phyloP scores from a whole-genome alignment of 2,888 invertebrate genomes.

The Oligia strigilis region DNA sequence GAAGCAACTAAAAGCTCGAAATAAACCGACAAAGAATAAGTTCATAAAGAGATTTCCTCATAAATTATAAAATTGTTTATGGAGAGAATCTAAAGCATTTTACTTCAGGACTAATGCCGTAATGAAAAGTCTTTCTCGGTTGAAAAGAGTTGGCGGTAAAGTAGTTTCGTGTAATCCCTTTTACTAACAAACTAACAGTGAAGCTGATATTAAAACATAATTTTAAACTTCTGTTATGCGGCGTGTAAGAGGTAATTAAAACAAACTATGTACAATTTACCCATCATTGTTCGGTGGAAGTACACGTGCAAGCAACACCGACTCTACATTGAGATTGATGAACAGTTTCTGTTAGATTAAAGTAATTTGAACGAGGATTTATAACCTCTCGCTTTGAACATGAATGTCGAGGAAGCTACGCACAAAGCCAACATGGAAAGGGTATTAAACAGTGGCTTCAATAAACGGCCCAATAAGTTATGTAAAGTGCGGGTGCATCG shows the following conservation, averaged over 20 bases:
- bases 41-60: slow-evolving; percentile 53
- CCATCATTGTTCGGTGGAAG: slow-evolving; percentile 48
- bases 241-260: slow-evolving; percentile 55
- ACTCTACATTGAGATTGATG: slow-evolving; percentile 82
- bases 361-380: slow-evolving; percentile 84
- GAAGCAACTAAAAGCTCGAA: slow-evolving; percentile 74
- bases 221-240: slow-evolving; percentile 38
- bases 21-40: slow-evolving; percentile 60
- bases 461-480: slow-evolving; percentile 90
- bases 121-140: slow-evolving; percentile 33
- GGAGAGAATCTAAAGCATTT: slow-evolving; percentile 43
- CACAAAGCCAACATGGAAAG: slow-evolving; percentile 88
- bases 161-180: slow-evolving; percentile 44
- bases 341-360: slow-evolving; percentile 77
- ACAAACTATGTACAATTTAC: slow-evolving; percentile 58
- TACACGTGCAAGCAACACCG: slow-evolving; percentile 62
- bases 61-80: slow-evolving; percentile 53
- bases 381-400: slow-evolving; percentile 79
- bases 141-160: slow-evolving; percentile 18
- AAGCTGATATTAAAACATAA: slow-evolving; percentile 47
- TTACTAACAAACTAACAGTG: slow-evolving; percentile 22
- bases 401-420: slow-evolving; percentile 81
- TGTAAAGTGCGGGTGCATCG: slow-evolving; percentile 90
- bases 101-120: slow-evolving; percentile 43
- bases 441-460: slow-evolving; percentile 89